Evolutionary conservation across 2,797 vertebrate genomes (phyloP), one percentile per base, ranked within the genome.

Genomic region (Rhinoraja longicauda): DNA sequence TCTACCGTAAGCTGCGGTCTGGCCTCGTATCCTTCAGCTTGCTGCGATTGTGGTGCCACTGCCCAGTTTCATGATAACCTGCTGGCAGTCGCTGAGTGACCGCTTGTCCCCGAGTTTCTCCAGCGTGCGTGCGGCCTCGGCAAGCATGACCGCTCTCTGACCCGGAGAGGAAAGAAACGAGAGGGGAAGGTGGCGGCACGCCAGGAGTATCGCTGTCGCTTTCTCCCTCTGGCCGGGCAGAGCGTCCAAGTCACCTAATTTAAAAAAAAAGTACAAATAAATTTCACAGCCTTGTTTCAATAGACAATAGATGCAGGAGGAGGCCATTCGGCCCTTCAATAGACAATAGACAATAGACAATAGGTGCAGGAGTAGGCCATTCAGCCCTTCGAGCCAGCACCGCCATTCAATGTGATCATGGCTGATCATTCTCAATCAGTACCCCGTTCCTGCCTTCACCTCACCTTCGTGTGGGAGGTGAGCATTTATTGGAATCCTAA

Each of bases 51-150:
- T 98, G 0, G 98, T 98, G 93, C 98, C 98, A 0, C 98, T 98
- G 0, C 98, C 97, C 94, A 99, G 97, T 93, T 98, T 97, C 94
- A 99, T 97, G 5, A 99, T 96, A 95, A 99, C 97, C 95, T 99
- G 98, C 94, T 99, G 98, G 95, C 98, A 99, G 97, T 99, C 98
- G 0, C 96, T 98, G 95, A 98, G 97, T 0, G 98, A 98, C 13
- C 98, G 97, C 0, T 97, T 98, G 96, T 99, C 98, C 5, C 99
- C 99, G 93, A 98, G 98, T 1, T 99, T 97, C 97, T 99, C 98
- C 96, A 99, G 96, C 2, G 98, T 99, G 94, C 98, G 98, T 79
- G 99, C 98, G 0, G 99, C 98, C 94, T 99, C 98, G 0, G 98
- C 98, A 94, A 99, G 96, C 95, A 99, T 97, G 78, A 98, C 97